Conservation (phyloP, 2,797 vertebrate species). For the Macrochelys suwanniensis region DNA sequence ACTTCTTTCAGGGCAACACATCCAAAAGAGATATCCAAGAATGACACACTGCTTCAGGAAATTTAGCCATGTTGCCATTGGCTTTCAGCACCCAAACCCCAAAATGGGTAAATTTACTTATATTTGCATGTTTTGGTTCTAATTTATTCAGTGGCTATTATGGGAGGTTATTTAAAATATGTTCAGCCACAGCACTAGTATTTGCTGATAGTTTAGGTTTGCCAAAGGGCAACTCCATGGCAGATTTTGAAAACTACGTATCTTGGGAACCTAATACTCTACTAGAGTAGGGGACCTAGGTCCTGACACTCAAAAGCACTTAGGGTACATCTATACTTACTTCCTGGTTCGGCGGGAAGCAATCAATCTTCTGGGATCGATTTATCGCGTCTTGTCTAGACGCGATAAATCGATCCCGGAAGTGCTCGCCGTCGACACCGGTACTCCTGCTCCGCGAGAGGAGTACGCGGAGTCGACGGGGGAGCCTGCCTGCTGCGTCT, state of each 20-base stretch:
- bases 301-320: not conserved
- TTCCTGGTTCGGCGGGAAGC: no score
- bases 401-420: no score
- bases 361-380: no score
- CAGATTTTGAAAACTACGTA: not conserved
- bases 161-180: not conserved
- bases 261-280: not conserved
- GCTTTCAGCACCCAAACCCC: not conserved
- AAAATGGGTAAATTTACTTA: not conserved
- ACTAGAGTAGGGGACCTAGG: accelerated
- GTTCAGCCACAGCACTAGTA: not conserved
- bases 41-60: not conserved
- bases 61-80: not conserved
- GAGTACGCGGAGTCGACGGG: no score
- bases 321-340: no score
- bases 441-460: no score
- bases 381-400: no score
- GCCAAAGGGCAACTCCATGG: not conserved
- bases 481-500: no score
- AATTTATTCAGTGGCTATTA: not conserved
- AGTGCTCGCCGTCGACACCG: no score
- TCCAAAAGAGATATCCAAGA: not conserved
- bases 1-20: not conserved
- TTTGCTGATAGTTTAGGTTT: not conserved
- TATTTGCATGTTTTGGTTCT: not conserved